A percentile compares a stretch with the other conserved stretches of the same genome.
These are phyloP conservation scores for Gymnoscopelus braueri DNA, from an alignment of 2,797 vertebrate genomes.

Conservation along the genomic window DNA sequence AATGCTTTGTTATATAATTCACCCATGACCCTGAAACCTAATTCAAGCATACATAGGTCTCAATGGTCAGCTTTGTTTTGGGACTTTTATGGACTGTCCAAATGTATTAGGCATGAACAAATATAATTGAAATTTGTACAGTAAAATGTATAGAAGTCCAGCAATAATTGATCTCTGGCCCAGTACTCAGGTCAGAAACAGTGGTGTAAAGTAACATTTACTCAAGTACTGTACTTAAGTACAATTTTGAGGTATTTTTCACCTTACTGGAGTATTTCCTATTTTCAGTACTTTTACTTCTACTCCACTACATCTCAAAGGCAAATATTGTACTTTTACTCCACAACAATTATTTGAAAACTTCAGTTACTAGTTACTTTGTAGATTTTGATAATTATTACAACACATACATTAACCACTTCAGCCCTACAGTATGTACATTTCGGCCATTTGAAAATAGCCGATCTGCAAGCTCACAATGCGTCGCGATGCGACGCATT, in stretches of 20 bases:
- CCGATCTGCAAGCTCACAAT: not conserved
- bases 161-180: not conserved
- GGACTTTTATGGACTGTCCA: not conserved
- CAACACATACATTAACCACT: no score
- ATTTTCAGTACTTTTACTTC: no score
- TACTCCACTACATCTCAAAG: no score
- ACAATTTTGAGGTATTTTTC: no score
- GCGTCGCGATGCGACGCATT: not conserved
- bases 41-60: not conserved
- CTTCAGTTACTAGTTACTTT: no score
- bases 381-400: no score
- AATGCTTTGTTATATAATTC: constrained; percentile 38
- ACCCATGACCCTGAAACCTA: constrained; percentile 11
- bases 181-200: not conserved
- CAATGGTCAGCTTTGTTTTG: not conserved
- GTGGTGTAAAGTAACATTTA: no score
- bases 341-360: no score
- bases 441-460: not conserved
- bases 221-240: no score
- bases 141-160: not conserved
- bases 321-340: no score
- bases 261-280: no score
- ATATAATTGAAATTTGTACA: constrained; percentile 4
- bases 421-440: no score
- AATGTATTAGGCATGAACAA: not conserved